Conservation (phyloP, 2,888 invertebrate genomes). For the Rhaphigaster nebulosa region DNA sequence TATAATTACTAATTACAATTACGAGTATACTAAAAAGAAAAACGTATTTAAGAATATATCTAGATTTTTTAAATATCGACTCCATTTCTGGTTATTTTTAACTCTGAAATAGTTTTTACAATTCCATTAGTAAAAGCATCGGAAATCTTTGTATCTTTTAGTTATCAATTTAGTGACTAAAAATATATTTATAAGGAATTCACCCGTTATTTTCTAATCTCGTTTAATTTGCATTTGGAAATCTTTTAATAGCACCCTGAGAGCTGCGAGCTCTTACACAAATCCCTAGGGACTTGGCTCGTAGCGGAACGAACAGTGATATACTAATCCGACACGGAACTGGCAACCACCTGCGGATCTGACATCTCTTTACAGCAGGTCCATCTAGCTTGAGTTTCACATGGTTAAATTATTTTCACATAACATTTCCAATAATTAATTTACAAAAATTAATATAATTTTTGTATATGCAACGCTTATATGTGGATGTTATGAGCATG, state of each 20-base stretch:
- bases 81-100: too few relatives aligned
- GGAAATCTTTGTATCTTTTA: not conserved
- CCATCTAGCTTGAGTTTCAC: not conserved
- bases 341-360: constrained; percentile 6
- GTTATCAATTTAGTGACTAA: not conserved
- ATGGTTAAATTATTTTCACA: not conserved
- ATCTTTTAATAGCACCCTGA: not conserved
- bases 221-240: constrained; percentile 14
- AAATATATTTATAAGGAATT: not conserved
- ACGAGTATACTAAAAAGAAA: too few relatives aligned
- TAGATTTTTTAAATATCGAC: too few relatives aligned
- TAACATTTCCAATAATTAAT: not conserved
- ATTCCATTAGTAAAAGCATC: too few relatives aligned
- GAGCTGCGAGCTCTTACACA: not conserved
- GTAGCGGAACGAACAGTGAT: not conserved
- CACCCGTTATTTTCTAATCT: not conserved
- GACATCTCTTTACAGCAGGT: not conserved
- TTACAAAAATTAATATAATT: not conserved
- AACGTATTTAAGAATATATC: too few relatives aligned
- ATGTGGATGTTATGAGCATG: too few relatives aligned
- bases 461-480: not conserved
- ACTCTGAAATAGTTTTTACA: too few relatives aligned
- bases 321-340: constrained; percentile 1
- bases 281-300: not conserved
- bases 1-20: too few relatives aligned